A percentile compares a stretch with the other conserved stretches of the same genome.
Conservation (phyloP, 2,797 vertebrate species). For the Cyclopterus lumpus region DNA sequence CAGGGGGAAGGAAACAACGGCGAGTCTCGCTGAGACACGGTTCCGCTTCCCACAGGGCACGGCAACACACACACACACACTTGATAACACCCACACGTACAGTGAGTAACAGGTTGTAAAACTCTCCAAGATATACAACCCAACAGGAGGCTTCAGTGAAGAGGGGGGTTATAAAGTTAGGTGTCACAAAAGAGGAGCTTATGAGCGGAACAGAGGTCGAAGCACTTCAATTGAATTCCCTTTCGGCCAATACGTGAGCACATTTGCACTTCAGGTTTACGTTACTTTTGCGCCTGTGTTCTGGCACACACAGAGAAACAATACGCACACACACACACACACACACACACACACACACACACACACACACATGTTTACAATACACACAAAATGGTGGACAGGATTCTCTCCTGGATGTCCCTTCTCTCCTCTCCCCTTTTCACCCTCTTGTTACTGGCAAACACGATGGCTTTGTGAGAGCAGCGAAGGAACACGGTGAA, state of each 20-base stretch:
- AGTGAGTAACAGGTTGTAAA: conserved; percentile 72
- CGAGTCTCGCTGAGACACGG: conserved; percentile 54
- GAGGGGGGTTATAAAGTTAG: conserved; percentile 69
- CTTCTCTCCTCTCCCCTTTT: conserved; percentile 23
- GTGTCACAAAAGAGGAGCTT: conserved; percentile 71
- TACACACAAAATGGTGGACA: conserved; percentile 39
- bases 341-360: neutral
- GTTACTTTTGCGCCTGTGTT: conserved; percentile 6
- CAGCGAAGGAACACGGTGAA: conserved; percentile 64
- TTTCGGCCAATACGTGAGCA: conserved; percentile 48
- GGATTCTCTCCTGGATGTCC: conserved; percentile 15
- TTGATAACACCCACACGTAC: conserved; percentile 44
- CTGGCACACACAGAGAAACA: conserved; percentile 1
- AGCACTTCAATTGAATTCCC: conserved; percentile 56
- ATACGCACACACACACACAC: neutral
- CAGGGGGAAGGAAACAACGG: conserved; percentile 61
- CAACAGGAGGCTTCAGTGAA: conserved; percentile 67
- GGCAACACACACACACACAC: conserved; percentile 40
- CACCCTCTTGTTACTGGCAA: conserved; percentile 42
- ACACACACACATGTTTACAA: neutral
- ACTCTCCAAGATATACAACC: conserved; percentile 75
- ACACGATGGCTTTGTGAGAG: conserved; percentile 33
- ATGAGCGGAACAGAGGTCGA: conserved; percentile 65
- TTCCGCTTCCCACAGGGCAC: conserved; percentile 60
- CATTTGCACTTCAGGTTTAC: conserved; percentile 23